Evolutionary conservation across 1,140 invertebrate genomes (phyloP), one percentile per base, ranked within the genome.

Genomic region (Teleopsis dalmanni): DNA sequence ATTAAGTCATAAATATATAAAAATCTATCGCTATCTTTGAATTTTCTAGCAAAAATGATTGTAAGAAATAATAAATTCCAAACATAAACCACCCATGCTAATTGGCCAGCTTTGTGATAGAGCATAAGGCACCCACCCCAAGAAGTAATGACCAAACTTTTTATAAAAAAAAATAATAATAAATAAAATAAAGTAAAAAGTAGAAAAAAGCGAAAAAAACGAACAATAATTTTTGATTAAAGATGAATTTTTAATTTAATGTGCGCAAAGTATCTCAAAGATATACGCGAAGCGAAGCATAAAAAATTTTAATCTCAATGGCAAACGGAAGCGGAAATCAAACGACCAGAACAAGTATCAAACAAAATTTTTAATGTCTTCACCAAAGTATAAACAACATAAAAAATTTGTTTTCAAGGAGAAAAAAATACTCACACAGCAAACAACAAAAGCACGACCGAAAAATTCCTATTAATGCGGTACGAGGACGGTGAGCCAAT

Each of bases 161-260:
- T n/a, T n/a, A n/a, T n/a, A n/a, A n/a, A n/a, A n/a, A n/a, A n/a
- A n/a, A n/a, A n/a, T n/a, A n/a, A n/a, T n/a, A n/a, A n/a, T n/a
- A n/a, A n/a, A n/a, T n/a, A n/a, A n/a, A n/a, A n/a, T n/a, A n/a
- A n/a, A n/a, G n/a, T n/a, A n/a, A n/a, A n/a, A n/a, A n/a, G n/a
- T n/a, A n/a, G n/a, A n/a, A n/a, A n/a, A n/a, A n/a, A n/a, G n/a
- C n/a, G n/a, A n/a, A n/a, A n/a, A 16, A 43, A 5, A 33, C 43
- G 10, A 66, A 62, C 64, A 66, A 67, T 66, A 67, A 67, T 67
- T 67, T 67, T 67, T 67, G 64, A 67, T 67, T 67, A 67, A 67
- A 67, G 64, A 67, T 67, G 64, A 67, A 67, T 67, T 67, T 67
- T 67, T 67, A 67, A 67, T 67, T 67, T 67, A 64, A 65, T 51